Base-by-base conservation (phyloP, 1,140 invertebrate genomes). In the Euura lappo region DNA sequence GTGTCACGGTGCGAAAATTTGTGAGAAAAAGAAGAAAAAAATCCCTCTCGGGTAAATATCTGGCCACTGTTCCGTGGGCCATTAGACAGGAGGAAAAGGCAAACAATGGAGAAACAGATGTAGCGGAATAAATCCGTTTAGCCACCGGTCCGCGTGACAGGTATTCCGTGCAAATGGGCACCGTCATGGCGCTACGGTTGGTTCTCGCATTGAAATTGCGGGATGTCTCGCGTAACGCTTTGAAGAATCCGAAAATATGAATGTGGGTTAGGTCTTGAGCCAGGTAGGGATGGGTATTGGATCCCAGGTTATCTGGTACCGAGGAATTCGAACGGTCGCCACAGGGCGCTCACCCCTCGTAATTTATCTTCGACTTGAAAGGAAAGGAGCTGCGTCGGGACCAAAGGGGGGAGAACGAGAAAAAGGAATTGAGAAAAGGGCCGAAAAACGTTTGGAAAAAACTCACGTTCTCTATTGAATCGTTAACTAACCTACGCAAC, bases 291-390 rank as follows among this genome's bases (percentile, higher is more conserved):
- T 60, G 51, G 51, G 51, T 60, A n/a, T 60, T 11, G 51, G 51
- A 11, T 60, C 51, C 13, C 51, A 8, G 51, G 51, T 60, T 28
- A 60, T n/a, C 51, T 60, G 10, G 13, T 60, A 60, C 51, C 51
- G 51, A 60, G 13, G 51, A 60, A 60, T 60, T 60, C 51, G 51
- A 60, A 60, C 8, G 51, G 6, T 60, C 51, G 51, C 51, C 51
- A 60, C 51, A 60, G 51, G 51, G 51, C 5, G 51, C 51, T 60
- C 51, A 60, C 51, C 51, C 51, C 51, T 60, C 51, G 51, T 60
- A 60, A 60, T 60, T 60, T 60, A 60, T 60, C 51, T 60, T 60
- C 51, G 51, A 60, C 51, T n/a, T 60, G 51, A 60, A 60, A 60
- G 13, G 51, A 60, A n/a, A 8, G 10, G 28, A 28, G 3, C 51